Evolutionary conservation across 2,888 invertebrate genomes (phyloP), one percentile per base, ranked within the genome.

Genomic region (Cheilosia grossa): DNA sequence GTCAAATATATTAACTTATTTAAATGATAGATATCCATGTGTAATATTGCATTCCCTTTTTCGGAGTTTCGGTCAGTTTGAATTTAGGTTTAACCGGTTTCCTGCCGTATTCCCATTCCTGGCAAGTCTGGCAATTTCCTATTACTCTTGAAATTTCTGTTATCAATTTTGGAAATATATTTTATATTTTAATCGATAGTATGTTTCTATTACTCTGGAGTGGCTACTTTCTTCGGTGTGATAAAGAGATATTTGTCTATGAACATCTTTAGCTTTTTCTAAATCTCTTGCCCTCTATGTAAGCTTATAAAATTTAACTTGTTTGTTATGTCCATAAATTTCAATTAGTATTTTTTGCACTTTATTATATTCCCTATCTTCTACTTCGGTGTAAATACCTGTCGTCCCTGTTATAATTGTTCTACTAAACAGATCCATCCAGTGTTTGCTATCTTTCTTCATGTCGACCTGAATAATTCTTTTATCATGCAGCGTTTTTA

Each of bases 51-150:
- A 63, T 63, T 63, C 19, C 4, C 19, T 63, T 49, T 24, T 7
- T 63, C 7, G 49, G 63, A 15, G 63, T 49, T 33, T 64, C 63
- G 27, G 30, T 19, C 6, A 49, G 1, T 15, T 49, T 19, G 10
- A 51, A 42, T 53, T 66, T 66, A 17, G n/a, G 53, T 19, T 19
- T 54, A 6, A 67, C 27, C 1, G 44, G 67, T 49, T 47, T 30
- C 15, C 54, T 44, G 4, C 37, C 47, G 15, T 70, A 70, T 37
- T 58, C 58, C 7, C 33, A 33, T 47, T 70, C 47, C n/a, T 58
- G 58, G 49, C 56, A 70, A 5, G 17, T 49, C n/a, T 49, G 33
- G n/a, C 58, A 70, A n/a, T 70, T 56, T 37, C 24, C 49, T 19
- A 70, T 58, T n/a, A 42, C 19, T 27, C 27, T 54, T 21, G 42